Evolutionary conservation across 2,113 vertebrate species (phyloP).

Genomic region (Geococcyx californianus): DNA sequence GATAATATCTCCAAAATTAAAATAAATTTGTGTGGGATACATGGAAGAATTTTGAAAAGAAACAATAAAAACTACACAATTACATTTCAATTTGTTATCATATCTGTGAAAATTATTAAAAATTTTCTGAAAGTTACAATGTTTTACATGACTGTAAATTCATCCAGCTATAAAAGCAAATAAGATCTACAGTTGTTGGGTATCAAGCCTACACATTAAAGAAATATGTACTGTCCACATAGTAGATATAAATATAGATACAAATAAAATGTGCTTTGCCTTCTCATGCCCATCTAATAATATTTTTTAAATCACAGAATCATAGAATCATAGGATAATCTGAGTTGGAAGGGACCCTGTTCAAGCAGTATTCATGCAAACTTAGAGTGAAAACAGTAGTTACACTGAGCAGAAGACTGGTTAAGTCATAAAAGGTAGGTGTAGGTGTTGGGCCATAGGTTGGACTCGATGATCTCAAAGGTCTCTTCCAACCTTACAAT

Average conservation of each 20-base stretch:
- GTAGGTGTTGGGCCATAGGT: too few species aligned
- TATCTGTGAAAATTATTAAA: neutral
- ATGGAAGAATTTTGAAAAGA: neutral
- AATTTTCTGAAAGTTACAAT: neutral
- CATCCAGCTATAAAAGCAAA: neutral
- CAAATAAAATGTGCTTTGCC: neutral
- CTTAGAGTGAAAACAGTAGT: neutral
- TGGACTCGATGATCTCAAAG: too few species aligned
- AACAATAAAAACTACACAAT: neutral
- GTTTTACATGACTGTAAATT: neutral
- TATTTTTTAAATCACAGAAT: neutral
- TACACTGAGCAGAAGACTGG: neutral
- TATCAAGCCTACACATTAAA: neutral
- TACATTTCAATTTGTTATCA: neutral
- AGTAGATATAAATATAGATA: neutral
- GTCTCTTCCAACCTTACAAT: too few species aligned
- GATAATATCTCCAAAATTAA: neutral
- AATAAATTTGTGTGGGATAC: neutral
- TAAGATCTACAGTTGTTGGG: neutral
- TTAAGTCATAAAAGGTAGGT: neutral
- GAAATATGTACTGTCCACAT: rapidly evolving
- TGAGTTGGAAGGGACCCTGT: too few species aligned
- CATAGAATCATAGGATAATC: too few species aligned
- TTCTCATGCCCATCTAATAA: neutral
- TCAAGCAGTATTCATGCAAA: neutral